Evolutionary conservation across 2,113 vertebrate species (phyloP).

Genomic region (Platysteira castanea): DNA sequence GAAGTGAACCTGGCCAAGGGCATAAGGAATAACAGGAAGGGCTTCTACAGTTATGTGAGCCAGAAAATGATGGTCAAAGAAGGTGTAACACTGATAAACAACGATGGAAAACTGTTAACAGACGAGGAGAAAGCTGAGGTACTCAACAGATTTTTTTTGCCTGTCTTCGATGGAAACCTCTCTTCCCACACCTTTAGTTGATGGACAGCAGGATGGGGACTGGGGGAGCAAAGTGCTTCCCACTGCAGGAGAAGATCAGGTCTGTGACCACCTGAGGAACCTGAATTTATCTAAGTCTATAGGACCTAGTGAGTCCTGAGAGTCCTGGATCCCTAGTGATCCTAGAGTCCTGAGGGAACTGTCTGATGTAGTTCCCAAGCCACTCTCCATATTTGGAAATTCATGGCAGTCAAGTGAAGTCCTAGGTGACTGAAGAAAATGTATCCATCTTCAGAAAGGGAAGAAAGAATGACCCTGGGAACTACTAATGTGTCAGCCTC

Average conservation of each 20-base stretch:
- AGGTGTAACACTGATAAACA: neutral
- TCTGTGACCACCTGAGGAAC: neutral
- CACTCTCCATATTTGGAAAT: neutral
- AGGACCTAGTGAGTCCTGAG: neutral
- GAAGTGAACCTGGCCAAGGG: neutral
- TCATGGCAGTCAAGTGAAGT: neutral
- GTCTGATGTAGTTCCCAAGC: neutral
- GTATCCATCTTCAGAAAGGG: neutral
- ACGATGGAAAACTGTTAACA: neutral
- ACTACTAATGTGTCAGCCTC: neutral
- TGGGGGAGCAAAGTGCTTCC: neutral
- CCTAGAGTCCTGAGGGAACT: neutral
- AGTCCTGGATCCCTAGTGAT: no score
- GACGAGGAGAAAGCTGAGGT: neutral
- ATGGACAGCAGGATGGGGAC: neutral
- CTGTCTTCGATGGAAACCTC: neutral
- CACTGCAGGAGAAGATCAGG: neutral
- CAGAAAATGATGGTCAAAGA: neutral
- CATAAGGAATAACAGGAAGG: neutral
- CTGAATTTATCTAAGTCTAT: accelerated
- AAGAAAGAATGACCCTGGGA: neutral
- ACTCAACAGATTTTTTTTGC: neutral
- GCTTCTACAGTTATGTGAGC: neutral
- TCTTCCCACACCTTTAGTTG: neutral
- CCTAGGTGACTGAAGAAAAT: neutral